A percentile compares a stretch with the other conserved stretches of the same genome.
Evolutionary conservation across 2,113 vertebrate species (phyloP).

Genomic region (Alligator sinensis): DNA sequence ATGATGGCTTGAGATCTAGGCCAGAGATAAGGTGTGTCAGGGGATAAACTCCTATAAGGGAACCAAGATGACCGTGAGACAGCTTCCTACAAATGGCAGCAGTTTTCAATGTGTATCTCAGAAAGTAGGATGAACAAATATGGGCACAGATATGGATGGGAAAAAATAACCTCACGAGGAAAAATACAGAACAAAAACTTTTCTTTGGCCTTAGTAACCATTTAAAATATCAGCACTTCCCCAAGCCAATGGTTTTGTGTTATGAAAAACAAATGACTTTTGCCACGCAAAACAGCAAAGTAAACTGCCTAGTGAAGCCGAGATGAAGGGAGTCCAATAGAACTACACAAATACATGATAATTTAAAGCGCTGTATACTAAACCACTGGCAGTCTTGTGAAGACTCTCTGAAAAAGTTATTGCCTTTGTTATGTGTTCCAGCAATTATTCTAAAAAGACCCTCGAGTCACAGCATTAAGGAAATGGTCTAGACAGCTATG

Average conservation of each 20-base stretch:
- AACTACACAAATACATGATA: not conserved
- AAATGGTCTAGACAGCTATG: conserved; percentile 73
- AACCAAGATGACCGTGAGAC: rapidly evolving
- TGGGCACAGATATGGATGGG: not conserved
- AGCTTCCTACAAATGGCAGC: not conserved
- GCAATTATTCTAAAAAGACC: conserved; percentile 51
- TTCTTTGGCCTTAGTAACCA: not conserved
- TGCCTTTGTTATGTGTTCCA: not conserved
- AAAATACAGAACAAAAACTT: not conserved
- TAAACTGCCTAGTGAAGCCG: not conserved
- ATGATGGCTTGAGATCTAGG: not conserved
- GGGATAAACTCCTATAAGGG: rapidly evolving
- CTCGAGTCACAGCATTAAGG: conserved; percentile 64
- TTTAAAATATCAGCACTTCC: not conserved
- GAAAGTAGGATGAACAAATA: not conserved
- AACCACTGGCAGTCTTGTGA: not conserved
- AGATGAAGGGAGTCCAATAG: not conserved
- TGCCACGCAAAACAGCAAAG: not conserved
- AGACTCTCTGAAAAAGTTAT: conserved; percentile 35
- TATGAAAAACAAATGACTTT: not conserved
- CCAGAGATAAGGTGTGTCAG: not conserved
- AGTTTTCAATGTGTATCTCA: not conserved
- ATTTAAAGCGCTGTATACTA: not conserved
- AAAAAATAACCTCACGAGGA: not conserved
- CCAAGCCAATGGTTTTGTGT: not conserved